A percentile compares a stretch with the other conserved stretches of the same genome.
These are phyloP conservation scores for Pseudomugil gertrudae DNA, from an alignment of 2,797 vertebrate species.

Conservation along the genomic window DNA sequence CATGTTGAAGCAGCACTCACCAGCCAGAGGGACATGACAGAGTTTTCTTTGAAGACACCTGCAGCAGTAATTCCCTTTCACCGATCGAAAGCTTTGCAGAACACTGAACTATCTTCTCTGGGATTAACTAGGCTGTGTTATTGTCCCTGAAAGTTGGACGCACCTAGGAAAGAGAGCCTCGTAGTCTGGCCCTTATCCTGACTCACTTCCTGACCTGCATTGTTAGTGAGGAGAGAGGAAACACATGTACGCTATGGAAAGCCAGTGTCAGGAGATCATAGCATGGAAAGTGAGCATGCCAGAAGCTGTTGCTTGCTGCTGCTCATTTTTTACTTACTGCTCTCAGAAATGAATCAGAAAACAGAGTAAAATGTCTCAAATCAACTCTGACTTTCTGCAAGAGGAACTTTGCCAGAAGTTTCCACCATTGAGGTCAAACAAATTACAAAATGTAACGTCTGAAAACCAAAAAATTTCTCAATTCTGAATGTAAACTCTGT, in stretches of 20 bases:
- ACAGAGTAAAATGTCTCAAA: not conserved
- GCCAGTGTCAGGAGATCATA: slow-evolving; percentile 63
- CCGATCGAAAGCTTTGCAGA: slow-evolving; percentile 53
- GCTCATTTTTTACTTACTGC: slow-evolving; percentile 32
- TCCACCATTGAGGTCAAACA: not conserved
- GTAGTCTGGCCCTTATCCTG: slow-evolving; percentile 81
- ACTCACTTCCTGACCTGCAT: slow-evolving; percentile 84
- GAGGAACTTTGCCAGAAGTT: not conserved
- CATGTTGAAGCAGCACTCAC: slow-evolving; percentile 74
- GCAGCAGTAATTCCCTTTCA: slow-evolving; percentile 55
- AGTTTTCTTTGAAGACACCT: slow-evolving; percentile 57
- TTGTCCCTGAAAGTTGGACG: slow-evolving; percentile 54
- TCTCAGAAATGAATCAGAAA: slow-evolving; percentile 53
- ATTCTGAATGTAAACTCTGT: not conserved
- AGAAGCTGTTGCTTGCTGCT: slow-evolving; percentile 60
- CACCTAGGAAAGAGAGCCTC: slow-evolving; percentile 65
- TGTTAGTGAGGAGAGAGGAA: slow-evolving; percentile 80
- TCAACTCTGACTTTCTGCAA: not conserved
- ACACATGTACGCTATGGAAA: slow-evolving; percentile 57
- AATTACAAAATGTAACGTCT: not conserved
- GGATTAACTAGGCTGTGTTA: slow-evolving; percentile 49
- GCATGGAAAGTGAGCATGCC: slow-evolving; percentile 66
- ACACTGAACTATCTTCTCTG: slow-evolving; percentile 37
- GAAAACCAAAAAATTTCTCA: not conserved
- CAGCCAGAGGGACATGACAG: slow-evolving; percentile 81